Evolutionary conservation across 2,113 vertebrate species (phyloP), one percentile per base, ranked within the genome.

Genomic region (Turnix velox): DNA sequence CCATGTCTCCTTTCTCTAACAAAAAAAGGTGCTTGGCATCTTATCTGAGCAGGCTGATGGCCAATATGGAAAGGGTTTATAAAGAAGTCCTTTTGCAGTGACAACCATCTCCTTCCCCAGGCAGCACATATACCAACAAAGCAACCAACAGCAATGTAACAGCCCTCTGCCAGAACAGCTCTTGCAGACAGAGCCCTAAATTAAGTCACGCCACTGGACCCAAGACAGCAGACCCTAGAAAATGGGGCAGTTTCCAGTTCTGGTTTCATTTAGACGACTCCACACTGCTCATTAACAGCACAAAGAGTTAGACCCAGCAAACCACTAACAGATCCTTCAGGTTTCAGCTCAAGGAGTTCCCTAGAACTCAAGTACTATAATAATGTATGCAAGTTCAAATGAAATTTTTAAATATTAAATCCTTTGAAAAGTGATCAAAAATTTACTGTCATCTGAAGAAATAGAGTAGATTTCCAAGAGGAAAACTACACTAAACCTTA

Each of bases 61-160:
- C 6, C 9, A 0, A 33, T 12, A 17, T 39, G 7, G 25, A 17
- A 27, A 62, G 39, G 23, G 35, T 43, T 71, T 54, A 24, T 10
- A 15, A 2, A 13, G n/a, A 51, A 57, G 61, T 24, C 20, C 40
- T 43, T 55, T 31, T 13, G 43, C 39, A 42, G 37, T 3, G 8
- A 31, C 10, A 69, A 42, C 43, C 3, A 1, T 7, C 10, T 55
- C 48, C n/a, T 14, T 40, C 59, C 55, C 24, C 67, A 80, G 42
- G 6, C 19, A 25, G 17, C 31, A n/a, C 1, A 9, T 4, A 6
- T 1, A 4, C 42, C 59, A 51, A 23, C 9, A 3, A 51, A 77
- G 37, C 20, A 19, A 11, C 0, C 1, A 24, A 18, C 0, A 15
- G 2, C 39, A 4, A 2, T 4, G 48, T 3, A 7, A 39, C 4